phyloP scores from a whole-genome alignment of 2,888 invertebrate genomes.

The Phyllotreta striolata region DNA sequence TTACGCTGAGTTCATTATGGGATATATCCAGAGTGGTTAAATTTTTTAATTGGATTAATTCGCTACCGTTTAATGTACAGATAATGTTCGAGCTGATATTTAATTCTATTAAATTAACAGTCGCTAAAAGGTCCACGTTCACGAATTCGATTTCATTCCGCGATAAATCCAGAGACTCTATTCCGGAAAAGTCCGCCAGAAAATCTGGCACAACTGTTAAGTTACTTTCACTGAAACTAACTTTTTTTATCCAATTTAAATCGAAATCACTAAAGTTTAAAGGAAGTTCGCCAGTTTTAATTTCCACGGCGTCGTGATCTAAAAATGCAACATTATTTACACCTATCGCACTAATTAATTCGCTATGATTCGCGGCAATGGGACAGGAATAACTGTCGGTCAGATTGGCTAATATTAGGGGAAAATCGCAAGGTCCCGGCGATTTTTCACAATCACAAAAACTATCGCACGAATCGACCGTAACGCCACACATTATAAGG shows the following conservation, averaged over 20 bases:
- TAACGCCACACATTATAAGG: constrained; percentile 52
- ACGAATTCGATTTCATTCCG: constrained; percentile 66
- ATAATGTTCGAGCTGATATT: constrained; percentile 76
- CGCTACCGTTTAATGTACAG: constrained; percentile 64
- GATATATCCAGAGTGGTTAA: constrained; percentile 76
- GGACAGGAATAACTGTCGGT: constrained; percentile 44
- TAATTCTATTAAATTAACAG: constrained; percentile 68
- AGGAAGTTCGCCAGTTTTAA: constrained; percentile 40
- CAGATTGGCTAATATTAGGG: constrained; percentile 35
- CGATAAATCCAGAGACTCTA: constrained; percentile 70
- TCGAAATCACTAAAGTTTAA: constrained; percentile 39
- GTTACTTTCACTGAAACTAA: constrained; percentile 46
- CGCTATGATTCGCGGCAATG: constrained; percentile 25
- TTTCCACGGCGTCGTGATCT: constrained; percentile 13
- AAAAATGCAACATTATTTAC: not conserved
- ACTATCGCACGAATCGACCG: constrained; percentile 52
- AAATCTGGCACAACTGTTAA: constrained; percentile 44
- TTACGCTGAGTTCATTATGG: constrained; percentile 68
- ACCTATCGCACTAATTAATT: not conserved
- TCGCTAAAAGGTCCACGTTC: constrained; percentile 65
- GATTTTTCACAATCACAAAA: constrained; percentile 52
- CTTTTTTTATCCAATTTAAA: constrained; percentile 40
- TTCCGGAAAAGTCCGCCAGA: constrained; percentile 51
- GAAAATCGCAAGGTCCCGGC: constrained; percentile 23
- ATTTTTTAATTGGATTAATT: constrained; percentile 68